phyloP scores from a whole-genome alignment of 2,113 vertebrate genomes.

The Gymnobelideus leadbeateri region DNA sequence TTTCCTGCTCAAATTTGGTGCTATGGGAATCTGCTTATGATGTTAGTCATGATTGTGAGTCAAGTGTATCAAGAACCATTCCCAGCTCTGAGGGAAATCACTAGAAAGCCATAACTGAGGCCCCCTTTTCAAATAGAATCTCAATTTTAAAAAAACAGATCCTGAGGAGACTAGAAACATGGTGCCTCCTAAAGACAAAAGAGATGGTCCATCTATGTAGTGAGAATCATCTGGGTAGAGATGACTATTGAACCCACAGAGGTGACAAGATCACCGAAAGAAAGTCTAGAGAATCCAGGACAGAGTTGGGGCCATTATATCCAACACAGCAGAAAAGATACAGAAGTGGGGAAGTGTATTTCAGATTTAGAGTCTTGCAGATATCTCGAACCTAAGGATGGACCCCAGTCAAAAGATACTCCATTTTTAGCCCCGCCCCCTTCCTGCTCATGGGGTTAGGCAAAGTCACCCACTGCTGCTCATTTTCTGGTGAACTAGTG shows the following conservation, averaged over 20 bases:
- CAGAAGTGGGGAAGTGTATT: not conserved
- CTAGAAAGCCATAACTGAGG: conserved; percentile 64
- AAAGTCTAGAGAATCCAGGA: not conserved
- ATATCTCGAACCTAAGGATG: not conserved
- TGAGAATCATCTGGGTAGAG: not conserved
- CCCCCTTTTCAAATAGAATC: conserved; percentile 64
- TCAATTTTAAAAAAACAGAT: conserved; percentile 19
- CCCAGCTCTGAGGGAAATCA: conserved; percentile 66
- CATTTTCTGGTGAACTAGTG: not conserved
- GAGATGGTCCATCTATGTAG: not conserved
- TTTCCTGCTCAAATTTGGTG: conserved; percentile 70
- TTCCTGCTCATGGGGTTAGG: not conserved
- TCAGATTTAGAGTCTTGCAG: not conserved
- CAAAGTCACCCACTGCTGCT: not conserved
- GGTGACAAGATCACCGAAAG: not conserved
- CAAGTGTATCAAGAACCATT: conserved; percentile 60
- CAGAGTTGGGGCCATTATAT: not conserved
- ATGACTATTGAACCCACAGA: not conserved
- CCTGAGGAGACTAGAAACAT: not conserved
- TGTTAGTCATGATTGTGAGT: conserved; percentile 69
- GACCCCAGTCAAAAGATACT: not conserved
- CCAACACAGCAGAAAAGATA: not conserved
- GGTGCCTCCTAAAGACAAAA: not conserved
- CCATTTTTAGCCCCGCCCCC: not conserved
- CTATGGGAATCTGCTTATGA: conserved; percentile 65